Base-by-base conservation (phyloP, 2,113 vertebrate genomes). In the Formicarius rufipectus region DNA sequence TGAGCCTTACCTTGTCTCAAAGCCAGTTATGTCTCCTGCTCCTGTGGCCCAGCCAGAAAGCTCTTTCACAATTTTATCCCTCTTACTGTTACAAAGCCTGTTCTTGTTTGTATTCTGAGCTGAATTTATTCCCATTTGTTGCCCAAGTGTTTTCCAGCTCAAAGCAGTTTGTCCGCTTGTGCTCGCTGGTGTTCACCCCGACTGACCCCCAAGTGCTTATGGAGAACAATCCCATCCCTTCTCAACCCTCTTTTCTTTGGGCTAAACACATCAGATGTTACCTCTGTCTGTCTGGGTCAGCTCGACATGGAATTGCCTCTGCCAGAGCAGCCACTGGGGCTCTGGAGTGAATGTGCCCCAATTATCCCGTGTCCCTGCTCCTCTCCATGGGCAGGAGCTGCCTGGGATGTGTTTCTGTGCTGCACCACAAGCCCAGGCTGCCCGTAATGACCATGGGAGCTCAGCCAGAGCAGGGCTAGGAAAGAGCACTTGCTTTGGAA, bases 31-130 rank as follows among this genome's bases (percentile, higher is more conserved):
- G 10, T 66, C 56, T 66, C 39, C 79, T 77, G 63, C 66, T 94
- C 24, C 74, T 20, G 23, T 40, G 58, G 62, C 63, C 47, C 52
- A 22, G 0, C 60, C 49, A 28, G 56, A 71, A 67, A 87, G 21
- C 42, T 72, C 39, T 90, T 86, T 30, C 35, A 49, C 63, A 71
- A 8, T 68, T 72, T 90, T 68, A 92, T 84, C 77, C 91, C 28
- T 87, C 69, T 94, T 86, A 67, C 15, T 55, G 3, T 75, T 78
- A 84, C 84, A 95, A 79, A 91, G 58, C 12, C 1, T 60, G 3
- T 68, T 71, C 39, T 89, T 95, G 74, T 72, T 94, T 82, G 58
- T 35, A 15, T 39, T 87, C 56, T 94, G 73, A 96, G 73, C 84
- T 11, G 47, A 82, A 27, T 84, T 84, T 79, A 45, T 84, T 84